phyloP scores from a whole-genome alignment of 2,888 invertebrate species.

The Drosophila birchii region DNA sequence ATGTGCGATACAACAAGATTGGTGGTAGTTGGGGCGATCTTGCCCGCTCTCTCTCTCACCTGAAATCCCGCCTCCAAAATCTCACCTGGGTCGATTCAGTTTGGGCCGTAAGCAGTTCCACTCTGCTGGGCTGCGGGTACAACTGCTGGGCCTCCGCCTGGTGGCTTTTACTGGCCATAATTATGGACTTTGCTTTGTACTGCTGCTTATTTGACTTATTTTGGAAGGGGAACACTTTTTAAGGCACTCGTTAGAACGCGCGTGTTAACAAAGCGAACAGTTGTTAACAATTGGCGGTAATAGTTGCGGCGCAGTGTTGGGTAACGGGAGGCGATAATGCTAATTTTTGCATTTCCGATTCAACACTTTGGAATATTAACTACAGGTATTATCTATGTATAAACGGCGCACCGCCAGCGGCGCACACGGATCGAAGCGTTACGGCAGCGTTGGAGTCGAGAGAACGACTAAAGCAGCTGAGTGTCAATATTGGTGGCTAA shows the following conservation, averaged over 20 bases:
- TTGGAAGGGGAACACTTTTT: conserved; percentile 31
- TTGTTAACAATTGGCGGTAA: conserved; percentile 39
- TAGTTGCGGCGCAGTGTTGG: conserved; percentile 59
- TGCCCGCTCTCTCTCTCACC: conserved; percentile 17
- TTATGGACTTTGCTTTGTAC: conserved; percentile 25
- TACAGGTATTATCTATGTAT: conserved; percentile 12
- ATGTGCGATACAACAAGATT: conserved; percentile 22
- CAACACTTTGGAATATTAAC: conserved; percentile 24
- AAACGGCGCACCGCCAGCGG: conserved; percentile 32
- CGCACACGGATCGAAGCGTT: conserved; percentile 25
- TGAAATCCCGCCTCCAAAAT: conserved; percentile 12
- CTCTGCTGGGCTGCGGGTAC: conserved; percentile 56
- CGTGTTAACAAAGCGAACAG: conserved; percentile 29
- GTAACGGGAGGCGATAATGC: conserved; percentile 42
- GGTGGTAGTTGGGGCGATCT: conserved; percentile 20
- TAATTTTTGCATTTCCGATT: conserved; percentile 33
- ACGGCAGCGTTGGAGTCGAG: conserved; percentile 26
- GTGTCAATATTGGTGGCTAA: conserved; percentile 17
- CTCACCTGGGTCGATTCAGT: conserved; percentile 70
- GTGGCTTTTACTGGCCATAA: conserved; percentile 52
- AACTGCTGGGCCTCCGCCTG: conserved; percentile 59
- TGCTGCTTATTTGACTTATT: conserved; percentile 8
- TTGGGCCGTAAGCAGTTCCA: conserved; percentile 62
- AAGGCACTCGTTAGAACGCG: conserved; percentile 36
- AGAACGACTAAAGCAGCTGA: conserved; percentile 24